Conservation (phyloP, 2,888 invertebrate genomes). For the Norana najaformis region DNA sequence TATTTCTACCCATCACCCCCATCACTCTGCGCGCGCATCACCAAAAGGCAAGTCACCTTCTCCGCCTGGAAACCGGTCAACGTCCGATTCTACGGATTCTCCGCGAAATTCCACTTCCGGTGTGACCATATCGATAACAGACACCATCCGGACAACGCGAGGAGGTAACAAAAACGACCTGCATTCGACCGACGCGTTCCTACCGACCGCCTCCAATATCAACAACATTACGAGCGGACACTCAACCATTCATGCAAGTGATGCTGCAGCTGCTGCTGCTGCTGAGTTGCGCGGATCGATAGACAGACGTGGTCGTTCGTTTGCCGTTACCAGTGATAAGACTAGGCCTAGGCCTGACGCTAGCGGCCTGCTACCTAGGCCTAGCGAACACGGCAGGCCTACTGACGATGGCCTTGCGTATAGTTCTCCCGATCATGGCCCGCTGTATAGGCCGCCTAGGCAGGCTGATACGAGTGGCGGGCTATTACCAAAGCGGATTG, state of each 20-base stretch:
- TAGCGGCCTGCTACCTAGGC: neutral
- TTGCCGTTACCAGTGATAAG: neutral
- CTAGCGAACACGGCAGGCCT: too few relatives aligned
- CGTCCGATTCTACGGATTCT: neutral
- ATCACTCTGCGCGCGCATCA: neutral
- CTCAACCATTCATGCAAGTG: neutral
- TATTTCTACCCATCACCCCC: neutral
- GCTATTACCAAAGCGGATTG: too few relatives aligned
- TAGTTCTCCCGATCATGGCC: neutral
- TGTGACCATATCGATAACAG: neutral
- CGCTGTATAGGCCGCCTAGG: slow-evolving; percentile 13
- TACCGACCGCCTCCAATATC: neutral
- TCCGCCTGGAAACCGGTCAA: neutral
- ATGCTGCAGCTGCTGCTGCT: neutral
- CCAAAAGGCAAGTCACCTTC: neutral
- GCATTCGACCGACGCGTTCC: neutral
- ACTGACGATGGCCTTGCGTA: neutral
- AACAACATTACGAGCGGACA: neutral
- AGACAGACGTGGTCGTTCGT: neutral
- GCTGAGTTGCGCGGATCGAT: neutral
- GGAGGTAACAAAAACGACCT: neutral
- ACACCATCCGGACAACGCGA: neutral
- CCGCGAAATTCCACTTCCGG: neutral
- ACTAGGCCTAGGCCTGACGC: neutral
- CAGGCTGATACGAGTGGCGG: neutral